Percentiles rank a stretch among this genome's conserved stretches.
These are phyloP conservation scores for Actinernus sp. DNA, from an alignment of 92 coral and sea anemone genomes.

Conservation along the genomic window DNA sequence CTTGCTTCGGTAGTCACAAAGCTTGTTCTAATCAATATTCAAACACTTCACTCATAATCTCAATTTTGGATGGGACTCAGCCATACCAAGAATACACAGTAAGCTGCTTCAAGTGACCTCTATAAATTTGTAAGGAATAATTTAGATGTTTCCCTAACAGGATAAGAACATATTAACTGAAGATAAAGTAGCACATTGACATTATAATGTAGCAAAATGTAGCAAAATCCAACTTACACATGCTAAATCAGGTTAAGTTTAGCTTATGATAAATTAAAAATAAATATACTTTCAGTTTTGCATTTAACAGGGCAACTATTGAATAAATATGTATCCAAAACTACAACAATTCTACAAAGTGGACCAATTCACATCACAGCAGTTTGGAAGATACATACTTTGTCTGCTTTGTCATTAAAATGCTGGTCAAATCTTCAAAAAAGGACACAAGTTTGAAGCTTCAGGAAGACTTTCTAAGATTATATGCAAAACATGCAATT, in stretches of 20 bases:
- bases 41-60: background rate
- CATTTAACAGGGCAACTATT: slow-evolving; percentile 26
- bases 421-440: slow-evolving; percentile 37
- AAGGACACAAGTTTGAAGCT: slow-evolving; percentile 76
- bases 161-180: too few species aligned
- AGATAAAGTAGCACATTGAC: too few species aligned
- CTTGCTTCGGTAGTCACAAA: too few species aligned
- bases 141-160: too few species aligned
- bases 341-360: slow-evolving; percentile 3
- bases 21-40: background rate
- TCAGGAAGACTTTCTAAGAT: slow-evolving; percentile 73
- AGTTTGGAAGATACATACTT: slow-evolving; percentile 58
- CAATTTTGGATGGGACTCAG: background rate
- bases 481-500: slow-evolving; percentile 96
- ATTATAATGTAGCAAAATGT: background rate
- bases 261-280: slow-evolving; percentile 82
- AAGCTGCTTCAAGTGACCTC: too few species aligned
- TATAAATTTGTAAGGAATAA: too few species aligned
- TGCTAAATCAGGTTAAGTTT: slow-evolving; percentile 48
- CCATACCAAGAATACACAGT: too few species aligned
- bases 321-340: slow-evolving; percentile 16
- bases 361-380: slow-evolving; percentile 1
- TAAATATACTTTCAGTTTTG: slow-evolving; percentile 67
- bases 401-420: too few species aligned
- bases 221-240: slow-evolving; percentile 1